Conservation (phyloP, 2,888 invertebrate genomes). For the Agrochola macilenta region DNA sequence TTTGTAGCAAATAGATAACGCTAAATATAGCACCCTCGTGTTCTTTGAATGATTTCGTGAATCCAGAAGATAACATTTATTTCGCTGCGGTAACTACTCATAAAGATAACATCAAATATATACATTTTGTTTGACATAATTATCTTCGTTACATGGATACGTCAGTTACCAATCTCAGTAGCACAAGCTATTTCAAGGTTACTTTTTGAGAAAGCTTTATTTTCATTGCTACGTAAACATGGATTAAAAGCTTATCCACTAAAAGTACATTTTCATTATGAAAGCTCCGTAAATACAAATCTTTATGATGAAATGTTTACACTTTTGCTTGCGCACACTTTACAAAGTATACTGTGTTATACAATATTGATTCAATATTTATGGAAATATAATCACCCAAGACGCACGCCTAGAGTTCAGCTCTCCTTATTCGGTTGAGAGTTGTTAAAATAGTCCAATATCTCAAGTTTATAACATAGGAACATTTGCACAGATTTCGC, state of each 20-base stretch:
- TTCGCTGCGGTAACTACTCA: slow-evolving; percentile 19
- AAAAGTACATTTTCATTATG: slow-evolving; percentile 1
- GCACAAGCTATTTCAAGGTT: slow-evolving; percentile 20
- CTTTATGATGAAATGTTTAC: slow-evolving; percentile 17
- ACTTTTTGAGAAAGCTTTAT: background rate
- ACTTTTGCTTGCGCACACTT: slow-evolving; percentile 37
- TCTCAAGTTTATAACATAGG: slow-evolving; percentile 68
- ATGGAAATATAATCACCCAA: slow-evolving; percentile 72
- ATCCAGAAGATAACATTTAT: slow-evolving; percentile 39
- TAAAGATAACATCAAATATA: slow-evolving; percentile 29
- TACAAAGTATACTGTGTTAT: slow-evolving; percentile 54
- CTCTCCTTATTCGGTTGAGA: slow-evolving; percentile 75
- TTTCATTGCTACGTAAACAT: slow-evolving; percentile 9
- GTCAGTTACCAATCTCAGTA: slow-evolving; percentile 4
- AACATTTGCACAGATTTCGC: slow-evolving; percentile 78
- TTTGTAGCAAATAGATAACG: slow-evolving; percentile 27
- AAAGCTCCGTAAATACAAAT: slow-evolving; percentile 28
- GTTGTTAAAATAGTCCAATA: slow-evolving; percentile 73
- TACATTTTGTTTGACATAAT: slow-evolving; percentile 16
- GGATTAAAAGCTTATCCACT: background rate
- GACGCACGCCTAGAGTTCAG: slow-evolving; percentile 68
- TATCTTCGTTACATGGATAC: slow-evolving; percentile 23
- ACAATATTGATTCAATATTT: slow-evolving; percentile 57
- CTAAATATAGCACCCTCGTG: slow-evolving; percentile 15
- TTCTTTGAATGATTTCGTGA: slow-evolving; percentile 32